Base-by-base conservation (phyloP, 2,797 vertebrate genomes). In the Acrocephalus scirpaceus region DNA sequence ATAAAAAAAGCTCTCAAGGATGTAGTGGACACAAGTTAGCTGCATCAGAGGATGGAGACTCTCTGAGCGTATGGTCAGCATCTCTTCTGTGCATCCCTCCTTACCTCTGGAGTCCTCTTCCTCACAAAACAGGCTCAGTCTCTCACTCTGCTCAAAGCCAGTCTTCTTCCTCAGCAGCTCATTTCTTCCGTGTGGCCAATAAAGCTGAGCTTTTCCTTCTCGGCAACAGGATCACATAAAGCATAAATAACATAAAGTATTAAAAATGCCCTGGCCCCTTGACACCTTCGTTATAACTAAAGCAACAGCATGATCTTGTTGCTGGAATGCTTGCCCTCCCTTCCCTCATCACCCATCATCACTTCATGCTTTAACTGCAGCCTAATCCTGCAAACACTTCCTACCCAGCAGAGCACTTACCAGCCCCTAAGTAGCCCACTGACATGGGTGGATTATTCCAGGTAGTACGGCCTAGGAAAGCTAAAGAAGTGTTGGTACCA, bases 191-290 rank as follows among this genome's bases (percentile, higher is more conserved):
- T 93, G 85, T 92, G 90, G 86, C 86, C 94, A n/a, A 5, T 58
- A 96, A 96, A 97, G 32, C 70, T 34, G 74, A 64, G 73, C 48
- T 92, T 96, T 96, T 92, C 74, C 80, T 91, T 71, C 90, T 93
- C 21, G 2, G 82, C 76, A 90, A 81, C 29, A 26, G 69, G 67
- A 93, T 76, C 79, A 76, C 80, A 38, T 38, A 38, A 38, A 38
- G 38, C 38, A 38, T 38, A 87, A 95, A 93, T 47, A 95, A 54
- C 45, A 56, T 29, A 47, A 84, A 90, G 48, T 22, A 48, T 85
- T 93, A 86, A 91, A 94, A 96, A 88, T 77, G 45, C 67, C 74
- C 81, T 40, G 92, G 62, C 67, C 74, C 77, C 82, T 67, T 21
- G 81, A 96, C 76, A 44, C 87, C 65, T 86, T 66, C 0, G 0